Percentiles rank a stretch among this genome's conserved stretches.
phyloP scores from a whole-genome alignment of 2,888 invertebrate genomes.

The Microctonus hyperodae region DNA sequence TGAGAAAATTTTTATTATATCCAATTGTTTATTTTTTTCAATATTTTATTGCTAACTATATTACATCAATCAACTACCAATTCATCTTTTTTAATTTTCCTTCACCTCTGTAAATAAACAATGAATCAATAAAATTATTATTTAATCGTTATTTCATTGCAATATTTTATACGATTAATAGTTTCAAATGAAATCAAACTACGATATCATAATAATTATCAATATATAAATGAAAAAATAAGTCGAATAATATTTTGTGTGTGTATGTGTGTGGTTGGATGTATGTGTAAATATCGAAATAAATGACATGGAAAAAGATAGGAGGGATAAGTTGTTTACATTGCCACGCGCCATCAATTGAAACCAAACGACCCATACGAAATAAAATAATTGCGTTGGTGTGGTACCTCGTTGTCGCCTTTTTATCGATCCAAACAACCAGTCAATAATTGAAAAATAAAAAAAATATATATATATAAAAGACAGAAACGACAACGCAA shows the following conservation, averaged over 20 bases:
- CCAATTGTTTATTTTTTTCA: slow-evolving; percentile 4
- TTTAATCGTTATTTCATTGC: not conserved
- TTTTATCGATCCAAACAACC: not conserved
- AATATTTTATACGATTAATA: not conserved
- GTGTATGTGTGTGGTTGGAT: too few relatives aligned
- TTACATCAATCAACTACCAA: not conserved
- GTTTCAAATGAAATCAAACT: not conserved
- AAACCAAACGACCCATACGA: not conserved
- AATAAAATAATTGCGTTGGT: not conserved
- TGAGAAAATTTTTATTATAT: slow-evolving; percentile 23
- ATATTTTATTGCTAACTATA: not conserved
- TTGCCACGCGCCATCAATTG: slow-evolving; percentile 10
- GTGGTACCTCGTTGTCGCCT: not conserved
- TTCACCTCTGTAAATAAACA: not conserved
- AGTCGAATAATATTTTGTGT: not conserved
- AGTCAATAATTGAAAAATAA: not conserved
- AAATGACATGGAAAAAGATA: not conserved
- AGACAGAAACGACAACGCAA: too few relatives aligned
- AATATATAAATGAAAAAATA: not conserved
- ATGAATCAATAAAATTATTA: not conserved
- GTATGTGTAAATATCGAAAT: not conserved
- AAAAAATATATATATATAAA: too few relatives aligned
- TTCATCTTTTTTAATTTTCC: not conserved
- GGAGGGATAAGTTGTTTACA: not conserved
- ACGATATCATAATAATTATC: not conserved